A percentile compares a stretch with the other conserved stretches of the same genome.
Conservation (phyloP, 2,888 invertebrate species). For the Calliphora vomitoria region DNA sequence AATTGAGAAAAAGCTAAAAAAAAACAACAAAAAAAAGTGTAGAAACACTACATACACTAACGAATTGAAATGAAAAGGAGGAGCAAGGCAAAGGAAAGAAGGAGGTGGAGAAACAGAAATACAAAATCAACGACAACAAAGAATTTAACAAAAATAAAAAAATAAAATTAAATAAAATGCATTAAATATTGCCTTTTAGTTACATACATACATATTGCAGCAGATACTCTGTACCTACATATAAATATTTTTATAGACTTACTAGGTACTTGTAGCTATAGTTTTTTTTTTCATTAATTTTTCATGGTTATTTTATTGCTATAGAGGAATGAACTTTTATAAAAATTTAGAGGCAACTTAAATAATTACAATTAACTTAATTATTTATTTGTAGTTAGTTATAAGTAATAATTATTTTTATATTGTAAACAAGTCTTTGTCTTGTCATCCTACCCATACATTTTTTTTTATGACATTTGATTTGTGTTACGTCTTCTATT, state of each 20-base stretch:
- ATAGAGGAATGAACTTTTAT: conserved; percentile 43
- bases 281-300: conserved; percentile 1
- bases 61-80: not conserved
- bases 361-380: conserved; percentile 20
- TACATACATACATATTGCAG: not conserved
- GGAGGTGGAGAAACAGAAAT: not conserved
- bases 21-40: conserved; percentile 27
- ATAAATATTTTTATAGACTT: not conserved
- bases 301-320: conserved; percentile 35
- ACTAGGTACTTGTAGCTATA: not conserved
- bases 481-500: not conserved
- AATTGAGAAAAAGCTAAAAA: conserved; percentile 56
- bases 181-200: not conserved
- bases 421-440: not conserved
- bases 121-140: conserved; percentile 44
- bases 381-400: not conserved
- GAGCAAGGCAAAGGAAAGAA: not conserved
- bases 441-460: not conserved
- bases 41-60: conserved; percentile 17
- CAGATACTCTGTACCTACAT: not conserved
- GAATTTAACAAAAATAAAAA: conserved; percentile 43
- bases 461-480: not conserved
- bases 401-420: not conserved
- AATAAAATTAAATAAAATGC: conserved; percentile 16
- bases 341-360: conserved; percentile 12